Percentiles rank a stretch among this genome's conserved stretches.
These are phyloP conservation scores for Cinclus cinclus DNA, from an alignment of 2,113 vertebrate genomes.

Conservation along the genomic window DNA sequence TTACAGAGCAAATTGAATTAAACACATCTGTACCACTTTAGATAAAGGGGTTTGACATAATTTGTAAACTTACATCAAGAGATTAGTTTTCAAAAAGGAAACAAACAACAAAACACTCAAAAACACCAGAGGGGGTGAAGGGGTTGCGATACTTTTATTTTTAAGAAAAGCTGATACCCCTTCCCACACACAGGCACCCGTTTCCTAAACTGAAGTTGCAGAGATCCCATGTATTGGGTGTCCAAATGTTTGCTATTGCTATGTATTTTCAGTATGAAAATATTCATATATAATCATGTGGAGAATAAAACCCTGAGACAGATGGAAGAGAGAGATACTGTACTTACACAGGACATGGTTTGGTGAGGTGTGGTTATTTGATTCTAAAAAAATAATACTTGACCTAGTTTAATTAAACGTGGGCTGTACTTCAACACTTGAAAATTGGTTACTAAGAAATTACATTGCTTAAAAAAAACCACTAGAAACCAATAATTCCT, in stretches of 20 bases:
- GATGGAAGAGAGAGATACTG: neutral
- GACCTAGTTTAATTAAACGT: constrained; percentile 72
- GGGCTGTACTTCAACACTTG: constrained; percentile 63
- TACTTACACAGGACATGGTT: constrained; percentile 26
- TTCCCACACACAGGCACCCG: neutral
- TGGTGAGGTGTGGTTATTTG: constrained; percentile 21
- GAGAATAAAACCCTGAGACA: neutral
- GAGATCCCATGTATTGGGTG: neutral
- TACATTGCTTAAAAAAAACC: constrained; percentile 16
- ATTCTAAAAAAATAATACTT: constrained; percentile 47
- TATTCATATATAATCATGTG: neutral
- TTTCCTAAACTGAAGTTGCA: neutral
- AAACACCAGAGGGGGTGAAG: neutral
- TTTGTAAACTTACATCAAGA: neutral
- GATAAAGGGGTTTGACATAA: neutral
- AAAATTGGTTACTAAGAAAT: constrained; percentile 60
- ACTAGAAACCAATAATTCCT: constrained; percentile 45
- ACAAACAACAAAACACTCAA: neutral
- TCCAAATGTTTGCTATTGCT: neutral
- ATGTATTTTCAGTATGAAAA: neutral
- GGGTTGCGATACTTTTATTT: neutral
- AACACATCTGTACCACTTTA: neutral
- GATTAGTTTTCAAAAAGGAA: neutral
- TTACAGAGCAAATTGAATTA: neutral
- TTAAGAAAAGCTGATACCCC: neutral